Percentiles rank a stretch among this genome's conserved stretches.
Evolutionary conservation across 2,113 vertebrate genomes (phyloP).

Genomic region (Lota lota): DNA sequence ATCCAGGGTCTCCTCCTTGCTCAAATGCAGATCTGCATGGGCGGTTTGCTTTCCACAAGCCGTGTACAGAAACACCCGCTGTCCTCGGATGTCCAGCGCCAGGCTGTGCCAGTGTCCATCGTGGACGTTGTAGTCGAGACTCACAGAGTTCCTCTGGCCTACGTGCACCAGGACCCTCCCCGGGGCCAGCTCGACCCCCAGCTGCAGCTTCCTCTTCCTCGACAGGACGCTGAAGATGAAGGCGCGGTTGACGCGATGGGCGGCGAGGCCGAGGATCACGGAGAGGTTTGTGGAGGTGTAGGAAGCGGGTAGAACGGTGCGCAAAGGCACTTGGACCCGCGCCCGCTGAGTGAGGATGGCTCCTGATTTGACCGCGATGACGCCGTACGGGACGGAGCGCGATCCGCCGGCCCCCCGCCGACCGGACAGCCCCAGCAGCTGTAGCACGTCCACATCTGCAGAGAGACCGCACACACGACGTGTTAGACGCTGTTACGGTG

Average conservation of each 20-base stretch:
- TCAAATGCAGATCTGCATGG: conserved; percentile 79
- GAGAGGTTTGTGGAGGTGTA: conserved; percentile 77
- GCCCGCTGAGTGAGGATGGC: conserved; percentile 89
- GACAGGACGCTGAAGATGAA: conserved; percentile 87
- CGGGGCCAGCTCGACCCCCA: conserved; percentile 87
- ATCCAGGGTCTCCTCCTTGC: conserved; percentile 80
- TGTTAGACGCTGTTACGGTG: background rate
- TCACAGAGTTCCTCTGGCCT: conserved; percentile 83
- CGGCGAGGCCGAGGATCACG: conserved; percentile 86
- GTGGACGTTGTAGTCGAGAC: conserved; percentile 89
- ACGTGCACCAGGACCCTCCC: conserved; percentile 82
- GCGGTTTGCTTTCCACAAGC: conserved; percentile 84
- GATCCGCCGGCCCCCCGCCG: conserved; percentile 72
- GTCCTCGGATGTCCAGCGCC: conserved; percentile 81
- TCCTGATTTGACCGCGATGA: conserved; percentile 89
- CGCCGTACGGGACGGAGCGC: conserved; percentile 71
- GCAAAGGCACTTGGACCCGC: conserved; percentile 78
- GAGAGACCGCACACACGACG: conserved; percentile 30
- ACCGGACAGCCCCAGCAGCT: conserved; percentile 85
- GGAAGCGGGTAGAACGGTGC: conserved; percentile 72
- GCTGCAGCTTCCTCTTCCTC: conserved; percentile 85
- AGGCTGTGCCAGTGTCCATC: conserved; percentile 93
- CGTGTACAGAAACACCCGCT: conserved; percentile 82
- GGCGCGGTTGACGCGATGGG: conserved; percentile 90
- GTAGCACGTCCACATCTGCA: conserved; percentile 93